phyloP scores from a whole-genome alignment of 1,140 invertebrate genomes.

The Drosophila punjabiensis region DNA sequence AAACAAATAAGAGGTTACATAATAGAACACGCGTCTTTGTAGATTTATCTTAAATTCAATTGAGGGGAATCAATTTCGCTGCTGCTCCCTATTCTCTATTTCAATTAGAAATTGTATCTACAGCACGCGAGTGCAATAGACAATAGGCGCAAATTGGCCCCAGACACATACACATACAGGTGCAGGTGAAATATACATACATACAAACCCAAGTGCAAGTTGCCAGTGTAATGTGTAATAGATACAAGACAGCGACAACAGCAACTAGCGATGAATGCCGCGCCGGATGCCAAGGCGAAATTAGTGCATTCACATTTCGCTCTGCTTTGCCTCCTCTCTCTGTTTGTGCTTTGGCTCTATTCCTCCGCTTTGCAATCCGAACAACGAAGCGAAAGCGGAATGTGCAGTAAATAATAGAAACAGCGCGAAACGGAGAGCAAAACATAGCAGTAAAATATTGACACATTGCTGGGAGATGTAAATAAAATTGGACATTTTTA shows the following conservation, averaged over 20 bases:
- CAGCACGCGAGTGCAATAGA: constrained; percentile 38
- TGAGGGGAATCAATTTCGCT: constrained; percentile 46
- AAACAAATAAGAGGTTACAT: constrained; percentile 56
- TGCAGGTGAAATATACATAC: constrained; percentile 17
- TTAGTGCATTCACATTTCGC: constrained; percentile 84
- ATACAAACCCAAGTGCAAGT: constrained; percentile 53
- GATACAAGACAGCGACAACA: constrained; percentile 53
- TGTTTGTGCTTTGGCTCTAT: constrained; percentile 37
- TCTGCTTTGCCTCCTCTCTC: constrained; percentile 43
- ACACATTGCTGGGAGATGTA: constrained; percentile 4
- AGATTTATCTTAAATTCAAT: constrained; percentile 51
- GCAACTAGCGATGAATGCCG: constrained; percentile 61
- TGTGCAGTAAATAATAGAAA: constrained; percentile 43
- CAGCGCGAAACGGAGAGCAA: constrained; percentile 35
- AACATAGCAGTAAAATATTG: constrained; percentile 32
- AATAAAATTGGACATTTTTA: not conserved
- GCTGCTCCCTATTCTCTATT: constrained; percentile 40
- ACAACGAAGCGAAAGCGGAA: constrained; percentile 38
- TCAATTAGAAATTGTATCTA: constrained; percentile 73
- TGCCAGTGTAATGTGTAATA: constrained; percentile 58
- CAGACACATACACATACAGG: constrained; percentile 1
- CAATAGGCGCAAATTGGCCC: constrained; percentile 59
- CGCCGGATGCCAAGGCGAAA: constrained; percentile 82
- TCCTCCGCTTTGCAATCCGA: constrained; percentile 52
- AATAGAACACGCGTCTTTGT: constrained; percentile 32